Conservation (phyloP, 2,113 vertebrate genomes). For the Heterocephalus glaber region DNA sequence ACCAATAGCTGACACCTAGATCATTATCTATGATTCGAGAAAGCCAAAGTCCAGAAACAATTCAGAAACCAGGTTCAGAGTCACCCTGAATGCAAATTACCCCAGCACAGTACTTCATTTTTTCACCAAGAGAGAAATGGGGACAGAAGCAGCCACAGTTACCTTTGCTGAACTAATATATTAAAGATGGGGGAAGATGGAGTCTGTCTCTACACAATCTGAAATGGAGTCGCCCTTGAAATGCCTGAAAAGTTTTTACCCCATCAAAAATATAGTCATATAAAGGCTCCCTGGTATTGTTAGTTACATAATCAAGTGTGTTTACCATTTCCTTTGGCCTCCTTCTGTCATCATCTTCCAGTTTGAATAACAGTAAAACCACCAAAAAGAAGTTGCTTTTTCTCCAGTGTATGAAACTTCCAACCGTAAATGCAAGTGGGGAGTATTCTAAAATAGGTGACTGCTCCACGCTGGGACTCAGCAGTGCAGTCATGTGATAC, state of each 20-base stretch:
- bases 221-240: background rate
- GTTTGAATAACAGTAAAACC: background rate
- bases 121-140: background rate
- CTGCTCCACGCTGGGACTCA: no score
- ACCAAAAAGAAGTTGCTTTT: background rate
- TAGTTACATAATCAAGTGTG: background rate
- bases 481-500: background rate
- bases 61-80: background rate
- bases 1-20: background rate
- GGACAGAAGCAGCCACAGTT: background rate
- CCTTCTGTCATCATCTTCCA: background rate
- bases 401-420: background rate
- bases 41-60: background rate
- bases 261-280: background rate
- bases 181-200: background rate
- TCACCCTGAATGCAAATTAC: slow-evolving; percentile 37
- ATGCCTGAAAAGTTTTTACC: background rate
- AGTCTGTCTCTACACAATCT: background rate
- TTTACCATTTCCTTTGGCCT: background rate
- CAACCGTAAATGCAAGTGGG: background rate
- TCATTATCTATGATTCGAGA: background rate
- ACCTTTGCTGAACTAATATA: background rate
- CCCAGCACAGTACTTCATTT: background rate
- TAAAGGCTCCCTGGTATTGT: background rate
- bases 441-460: background rate